Conservation (phyloP, 1,140 invertebrate species). For the Drosophila ercepeae region DNA sequence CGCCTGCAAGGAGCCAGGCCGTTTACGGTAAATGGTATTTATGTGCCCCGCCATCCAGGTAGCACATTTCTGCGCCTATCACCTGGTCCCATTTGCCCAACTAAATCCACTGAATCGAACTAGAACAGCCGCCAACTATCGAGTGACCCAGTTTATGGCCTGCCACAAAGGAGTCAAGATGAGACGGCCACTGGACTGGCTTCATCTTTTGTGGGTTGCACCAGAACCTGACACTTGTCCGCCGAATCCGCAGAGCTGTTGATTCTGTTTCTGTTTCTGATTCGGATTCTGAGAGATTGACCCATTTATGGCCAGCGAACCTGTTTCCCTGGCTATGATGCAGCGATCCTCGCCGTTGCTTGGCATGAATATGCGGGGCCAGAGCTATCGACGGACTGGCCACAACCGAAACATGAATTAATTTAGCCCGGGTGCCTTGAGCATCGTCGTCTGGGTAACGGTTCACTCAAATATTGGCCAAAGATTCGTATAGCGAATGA, state of each 20-base stretch:
- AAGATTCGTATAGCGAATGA: conserved; percentile 44
- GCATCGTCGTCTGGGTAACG: conserved; percentile 55
- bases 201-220: conserved; percentile 41
- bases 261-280: background rate
- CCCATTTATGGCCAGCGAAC: conserved; percentile 63
- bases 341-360: conserved; percentile 1
- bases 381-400: conserved; percentile 52
- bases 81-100: background rate
- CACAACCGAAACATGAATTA: conserved; percentile 63
- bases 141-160: conserved; percentile 55
- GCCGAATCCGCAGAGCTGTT: conserved; percentile 10
- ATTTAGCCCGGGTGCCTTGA: conserved; percentile 59
- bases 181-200: conserved; percentile 11
- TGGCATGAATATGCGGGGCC: conserved; percentile 52
- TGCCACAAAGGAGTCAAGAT: conserved; percentile 26
- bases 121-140: conserved; percentile 27
- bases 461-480: conserved; percentile 71
- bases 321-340: conserved; percentile 50
- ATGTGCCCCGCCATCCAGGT: conserved; percentile 17
- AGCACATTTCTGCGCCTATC: conserved; percentile 36
- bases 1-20: conserved; percentile 31
- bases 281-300: conserved; percentile 65
- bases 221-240: conserved; percentile 50
- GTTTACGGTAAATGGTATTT: conserved; percentile 48
- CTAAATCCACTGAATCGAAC: conserved; percentile 43